Evolutionary conservation across 2,888 invertebrate genomes (phyloP), one percentile per base, ranked within the genome.

Genomic region (Drosophila paramelanica): DNA sequence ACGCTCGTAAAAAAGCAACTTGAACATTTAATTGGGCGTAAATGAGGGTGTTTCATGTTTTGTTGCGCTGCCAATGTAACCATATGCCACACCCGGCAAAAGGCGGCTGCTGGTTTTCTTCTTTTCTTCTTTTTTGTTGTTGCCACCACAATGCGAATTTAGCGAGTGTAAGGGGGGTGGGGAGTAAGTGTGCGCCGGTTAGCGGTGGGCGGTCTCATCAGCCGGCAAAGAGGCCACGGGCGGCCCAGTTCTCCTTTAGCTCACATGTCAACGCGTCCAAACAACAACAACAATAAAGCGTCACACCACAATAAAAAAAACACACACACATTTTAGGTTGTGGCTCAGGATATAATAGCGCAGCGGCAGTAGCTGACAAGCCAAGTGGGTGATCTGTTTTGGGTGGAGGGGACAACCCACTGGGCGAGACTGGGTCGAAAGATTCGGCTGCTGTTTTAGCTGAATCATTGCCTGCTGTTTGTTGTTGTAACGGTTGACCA

Each of bases 21-120:
- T 72, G 64, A 68, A 65, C 73, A 87, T 81, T 79, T 87, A 90
- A 90, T 91, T 91, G 90, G 88, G 91, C 89, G 89, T 88, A 84
- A 86, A 77, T 79, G 80, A 89, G 90, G 89, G 90, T 88, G 90
- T 89, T 89, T 90, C 57, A 65, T 81, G 65, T 72, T 72, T 64
- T 71, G 59, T 64, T 79, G 23, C 51, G 57, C 51, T 50, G 41
- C 46, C 70, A 64, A 68, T 67, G 69, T 56, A 70, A 81, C 85
- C 84, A 84, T 84, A 84, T 88, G 84, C 88, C 84, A 76, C 72
- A 50, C 67, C 73, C 68, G 27, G 46, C 69, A 81, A 81, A 78
- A 81, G 81, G 68, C 81, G 60, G 42, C 58, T 61, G 62, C 51
- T 45, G 60, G 20, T 71, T 58, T 60, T 62, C 60, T 72, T 43